Evolutionary conservation across 2,797 vertebrate genomes (phyloP).

Genomic region (Antrozous pallidus): DNA sequence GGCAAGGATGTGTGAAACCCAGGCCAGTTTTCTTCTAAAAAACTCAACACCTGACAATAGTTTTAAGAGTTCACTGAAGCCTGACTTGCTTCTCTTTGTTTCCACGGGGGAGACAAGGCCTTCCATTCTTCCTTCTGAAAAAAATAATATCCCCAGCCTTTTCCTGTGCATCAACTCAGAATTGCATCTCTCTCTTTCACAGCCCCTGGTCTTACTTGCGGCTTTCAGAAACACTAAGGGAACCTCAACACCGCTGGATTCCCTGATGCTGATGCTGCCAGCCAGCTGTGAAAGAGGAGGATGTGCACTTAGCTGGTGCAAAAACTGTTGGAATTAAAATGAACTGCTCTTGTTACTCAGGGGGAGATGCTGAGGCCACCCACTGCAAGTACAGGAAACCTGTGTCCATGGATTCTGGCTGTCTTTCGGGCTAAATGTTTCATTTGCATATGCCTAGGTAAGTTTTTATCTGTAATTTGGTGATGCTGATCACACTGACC

Average conservation of each 20-base stretch:
- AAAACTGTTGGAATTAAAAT: slow-evolving; percentile 42
- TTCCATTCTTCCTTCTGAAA: neutral
- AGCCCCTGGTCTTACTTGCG: neutral
- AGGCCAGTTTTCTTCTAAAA: neutral
- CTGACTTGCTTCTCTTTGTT: neutral
- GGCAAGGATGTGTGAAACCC: neutral
- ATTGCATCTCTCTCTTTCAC: neutral
- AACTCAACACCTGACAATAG: neutral
- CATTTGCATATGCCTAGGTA: neutral
- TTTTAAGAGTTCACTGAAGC: neutral
- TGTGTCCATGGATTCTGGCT: neutral
- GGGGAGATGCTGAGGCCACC: neutral
- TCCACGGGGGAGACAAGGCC: neutral
- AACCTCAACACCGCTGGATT: neutral
- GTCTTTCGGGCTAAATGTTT: neutral
- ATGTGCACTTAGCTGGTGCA: neutral
- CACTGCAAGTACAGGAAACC: neutral
- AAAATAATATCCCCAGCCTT: neutral
- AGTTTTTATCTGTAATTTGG: neutral
- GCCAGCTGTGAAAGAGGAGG: slow-evolving; percentile 18
- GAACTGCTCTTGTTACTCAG: slow-evolving; percentile 3
- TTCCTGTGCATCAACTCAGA: neutral
- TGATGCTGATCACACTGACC: neutral
- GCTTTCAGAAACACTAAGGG: slow-evolving; percentile 31
- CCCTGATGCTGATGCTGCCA: neutral